Percentiles rank a stretch among this genome's conserved stretches.
These are phyloP conservation scores for Siphamia tubifer DNA, from an alignment of 2,113 vertebrate genomes.

Conservation along the genomic window DNA sequence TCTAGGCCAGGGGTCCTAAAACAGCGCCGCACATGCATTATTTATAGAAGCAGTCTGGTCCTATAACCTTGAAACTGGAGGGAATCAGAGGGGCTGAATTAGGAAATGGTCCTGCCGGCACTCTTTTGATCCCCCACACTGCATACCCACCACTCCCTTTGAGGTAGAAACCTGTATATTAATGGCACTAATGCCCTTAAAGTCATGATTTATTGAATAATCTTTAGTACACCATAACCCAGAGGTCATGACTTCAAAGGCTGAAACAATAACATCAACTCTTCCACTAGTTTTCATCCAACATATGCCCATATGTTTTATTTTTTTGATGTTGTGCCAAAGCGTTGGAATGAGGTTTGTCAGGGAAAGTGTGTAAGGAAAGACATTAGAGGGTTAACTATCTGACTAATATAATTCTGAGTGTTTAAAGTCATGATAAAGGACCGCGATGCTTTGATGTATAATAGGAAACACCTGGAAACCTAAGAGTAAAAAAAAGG, in stretches of 20 bases:
- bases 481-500: constrained; percentile 16
- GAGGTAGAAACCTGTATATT: background rate
- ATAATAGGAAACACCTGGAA: constrained; percentile 68
- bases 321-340: constrained; percentile 52
- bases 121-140: constrained; percentile 14
- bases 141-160: background rate
- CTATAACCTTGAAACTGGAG: background rate
- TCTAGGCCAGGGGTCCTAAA: background rate
- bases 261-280: constrained; percentile 31
- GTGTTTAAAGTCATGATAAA: constrained; percentile 45
- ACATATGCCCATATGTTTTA: constrained; percentile 17
- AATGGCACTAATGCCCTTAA: constrained; percentile 1
- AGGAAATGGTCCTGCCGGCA: background rate
- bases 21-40: background rate
- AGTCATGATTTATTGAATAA: constrained; percentile 45
- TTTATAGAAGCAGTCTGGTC: background rate
- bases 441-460: constrained; percentile 35
- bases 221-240: constrained; percentile 14
- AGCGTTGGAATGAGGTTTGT: background rate
- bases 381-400: constrained; percentile 38
- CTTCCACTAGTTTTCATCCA: constrained; percentile 43
- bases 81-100: background rate
- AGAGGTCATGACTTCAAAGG: constrained; percentile 45
- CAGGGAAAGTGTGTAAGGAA: constrained; percentile 6
- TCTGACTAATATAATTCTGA: constrained; percentile 34